These are phyloP conservation scores for Bicyclus anynana DNA, from an alignment of 1,140 invertebrate species.

Conservation along the genomic window DNA sequence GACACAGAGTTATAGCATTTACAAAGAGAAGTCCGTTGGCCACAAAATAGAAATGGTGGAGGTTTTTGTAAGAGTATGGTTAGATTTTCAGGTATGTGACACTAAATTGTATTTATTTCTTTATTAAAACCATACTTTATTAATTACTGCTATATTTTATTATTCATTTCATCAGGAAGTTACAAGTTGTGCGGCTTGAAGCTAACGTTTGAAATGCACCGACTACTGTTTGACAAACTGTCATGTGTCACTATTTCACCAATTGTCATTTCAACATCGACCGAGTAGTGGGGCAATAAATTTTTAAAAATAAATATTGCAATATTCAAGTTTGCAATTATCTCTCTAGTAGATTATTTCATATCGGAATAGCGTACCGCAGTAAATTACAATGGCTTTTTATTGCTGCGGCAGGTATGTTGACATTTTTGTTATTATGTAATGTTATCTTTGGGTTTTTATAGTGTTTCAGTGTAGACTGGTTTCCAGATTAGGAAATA, in stretches of 20 bases:
- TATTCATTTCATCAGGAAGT: too few species aligned
- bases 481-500: conserved; percentile 53
- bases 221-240: background rate
- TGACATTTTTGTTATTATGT: conserved; percentile 60
- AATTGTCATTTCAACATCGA: background rate
- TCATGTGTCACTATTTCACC: background rate
- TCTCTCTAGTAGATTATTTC: background rate
- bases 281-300: background rate
- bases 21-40: too few species aligned
- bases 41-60: too few species aligned
- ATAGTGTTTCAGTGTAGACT: conserved; percentile 24
- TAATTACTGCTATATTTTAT: too few species aligned
- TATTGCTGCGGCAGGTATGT: conserved; percentile 59
- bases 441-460: conserved; percentile 36
- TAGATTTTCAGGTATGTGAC: too few species aligned
- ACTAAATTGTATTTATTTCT: too few species aligned
- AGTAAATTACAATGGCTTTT: conserved; percentile 43
- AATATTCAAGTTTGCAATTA: background rate
- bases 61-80: too few species aligned
- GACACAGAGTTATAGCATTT: too few species aligned
- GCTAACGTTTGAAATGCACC: background rate
- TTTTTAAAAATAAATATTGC: background rate
- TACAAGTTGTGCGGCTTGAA: background rate
- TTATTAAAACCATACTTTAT: too few species aligned
- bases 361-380: background rate